Evolutionary conservation across 2,113 vertebrate genomes (phyloP).

Genomic region (Tenrec ecaudatus): DNA sequence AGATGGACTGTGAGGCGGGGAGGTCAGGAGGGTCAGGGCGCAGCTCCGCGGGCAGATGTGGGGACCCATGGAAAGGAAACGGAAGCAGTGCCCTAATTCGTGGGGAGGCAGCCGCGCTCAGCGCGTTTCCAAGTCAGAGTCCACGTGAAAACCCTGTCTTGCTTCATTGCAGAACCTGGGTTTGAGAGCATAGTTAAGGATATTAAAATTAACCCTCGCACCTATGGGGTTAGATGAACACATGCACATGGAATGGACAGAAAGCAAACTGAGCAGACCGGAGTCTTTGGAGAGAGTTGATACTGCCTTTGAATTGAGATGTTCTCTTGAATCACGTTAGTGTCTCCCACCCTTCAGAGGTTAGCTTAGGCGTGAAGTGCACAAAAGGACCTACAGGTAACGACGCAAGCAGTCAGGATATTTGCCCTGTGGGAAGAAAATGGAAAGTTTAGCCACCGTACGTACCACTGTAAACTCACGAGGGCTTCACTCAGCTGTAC

Average conservation of each 20-base stretch:
- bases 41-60: not conserved
- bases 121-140: not conserved
- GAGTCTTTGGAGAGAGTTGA: not conserved
- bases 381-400: not conserved
- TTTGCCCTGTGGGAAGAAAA: not conserved
- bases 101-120: too few species aligned
- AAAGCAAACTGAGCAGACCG: not conserved
- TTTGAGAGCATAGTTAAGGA: not conserved
- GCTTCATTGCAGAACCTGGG: not conserved
- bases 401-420: not conserved
- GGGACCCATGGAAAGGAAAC: too few species aligned
- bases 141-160: not conserved
- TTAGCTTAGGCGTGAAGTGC: not conserved
- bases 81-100: too few species aligned
- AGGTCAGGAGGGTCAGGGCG: too few species aligned
- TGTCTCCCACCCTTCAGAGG: not conserved
- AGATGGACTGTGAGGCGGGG: too few species aligned
- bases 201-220: not conserved
- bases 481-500: not conserved
- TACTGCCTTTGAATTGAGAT: not conserved
- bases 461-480: rapidly evolving
- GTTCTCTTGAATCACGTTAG: not conserved
- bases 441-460: not conserved
- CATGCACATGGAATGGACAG: not conserved
- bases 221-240: not conserved